These are phyloP conservation scores for Heliopora coerulea DNA, from an alignment of 92 coral and sea anemone genomes.

Conservation along the genomic window DNA sequence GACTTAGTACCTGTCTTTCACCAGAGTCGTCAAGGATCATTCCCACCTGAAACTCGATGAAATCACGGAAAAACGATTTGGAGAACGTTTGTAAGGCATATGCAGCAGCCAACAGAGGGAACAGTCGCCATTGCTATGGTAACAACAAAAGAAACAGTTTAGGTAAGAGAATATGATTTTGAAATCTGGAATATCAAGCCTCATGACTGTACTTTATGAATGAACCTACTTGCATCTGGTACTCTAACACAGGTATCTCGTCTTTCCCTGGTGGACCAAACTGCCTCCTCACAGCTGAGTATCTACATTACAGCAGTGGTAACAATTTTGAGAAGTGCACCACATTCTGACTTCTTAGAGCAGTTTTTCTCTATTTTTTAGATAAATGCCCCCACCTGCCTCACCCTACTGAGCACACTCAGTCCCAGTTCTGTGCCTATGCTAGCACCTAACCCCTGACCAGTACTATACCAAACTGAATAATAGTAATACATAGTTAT, in stretches of 20 bases:
- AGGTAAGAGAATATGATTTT: no score
- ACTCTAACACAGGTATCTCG: conserved; percentile 92
- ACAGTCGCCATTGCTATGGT: conserved; percentile 94
- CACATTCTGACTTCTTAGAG: no score
- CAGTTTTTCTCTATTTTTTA: no score
- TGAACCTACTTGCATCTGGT: conserved; percentile 91
- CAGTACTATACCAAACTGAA: no score
- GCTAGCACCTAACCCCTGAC: no score
- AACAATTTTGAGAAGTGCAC: background rate
- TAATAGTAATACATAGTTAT: no score
- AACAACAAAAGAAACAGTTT: no score
- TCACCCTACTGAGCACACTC: no score
- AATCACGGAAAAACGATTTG: conserved; percentile 69
- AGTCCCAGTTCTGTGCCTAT: no score
- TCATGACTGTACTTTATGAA: background rate
- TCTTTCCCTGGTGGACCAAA: conserved; percentile 94
- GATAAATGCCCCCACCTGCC: no score
- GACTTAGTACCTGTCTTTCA: conserved; percentile 78
- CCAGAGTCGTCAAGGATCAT: conserved; percentile 76
- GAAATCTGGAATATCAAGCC: background rate
- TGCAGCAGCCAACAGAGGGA: conserved; percentile 88
- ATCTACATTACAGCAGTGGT: conserved; percentile 39
- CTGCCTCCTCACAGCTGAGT: conserved; percentile 93
- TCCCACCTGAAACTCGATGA: conserved; percentile 70
- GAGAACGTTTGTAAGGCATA: conserved; percentile 84